phyloP scores from a whole-genome alignment of 2,113 vertebrate species.

The Vombatus ursinus region DNA sequence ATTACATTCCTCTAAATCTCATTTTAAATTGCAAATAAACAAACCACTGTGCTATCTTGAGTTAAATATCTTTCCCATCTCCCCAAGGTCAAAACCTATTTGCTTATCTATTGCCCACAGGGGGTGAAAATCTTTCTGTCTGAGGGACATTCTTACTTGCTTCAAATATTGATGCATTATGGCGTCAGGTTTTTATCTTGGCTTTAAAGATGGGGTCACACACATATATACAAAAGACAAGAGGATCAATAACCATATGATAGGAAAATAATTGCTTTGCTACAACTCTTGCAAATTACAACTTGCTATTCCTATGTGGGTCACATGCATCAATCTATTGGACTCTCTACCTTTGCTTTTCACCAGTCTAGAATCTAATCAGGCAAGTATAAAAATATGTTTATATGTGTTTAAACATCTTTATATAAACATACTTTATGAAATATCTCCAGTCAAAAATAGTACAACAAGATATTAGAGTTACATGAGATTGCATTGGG shows the following conservation, averaged over 20 bases:
- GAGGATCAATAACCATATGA: slow-evolving; percentile 75
- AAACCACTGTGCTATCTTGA: slow-evolving; percentile 21
- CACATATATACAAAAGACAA: slow-evolving; percentile 59
- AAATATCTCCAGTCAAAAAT: neutral
- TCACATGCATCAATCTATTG: slow-evolving; percentile 43
- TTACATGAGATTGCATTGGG: no score
- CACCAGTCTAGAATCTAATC: neutral
- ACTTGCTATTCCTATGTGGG: slow-evolving; percentile 42
- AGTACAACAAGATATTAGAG: no score
- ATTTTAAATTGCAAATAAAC: slow-evolving; percentile 31
- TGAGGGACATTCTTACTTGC: slow-evolving; percentile 69
- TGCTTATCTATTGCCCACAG: slow-evolving; percentile 4
- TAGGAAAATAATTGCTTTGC: slow-evolving; percentile 79
- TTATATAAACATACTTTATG: neutral
- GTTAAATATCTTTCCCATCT: slow-evolving; percentile 44
- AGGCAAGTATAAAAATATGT: neutral
- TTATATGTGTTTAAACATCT: neutral
- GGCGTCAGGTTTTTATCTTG: slow-evolving; percentile 61
- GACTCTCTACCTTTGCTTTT: neutral
- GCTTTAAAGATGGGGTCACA: slow-evolving; percentile 62
- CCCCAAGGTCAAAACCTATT: slow-evolving; percentile 38
- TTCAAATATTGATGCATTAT: slow-evolving; percentile 61
- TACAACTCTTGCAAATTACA: slow-evolving; percentile 48
- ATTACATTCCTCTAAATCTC: slow-evolving; percentile 30
- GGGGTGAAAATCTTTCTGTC: neutral